phyloP scores from a whole-genome alignment of 2,888 invertebrate species.

The Megaustenia siamemsis region DNA sequence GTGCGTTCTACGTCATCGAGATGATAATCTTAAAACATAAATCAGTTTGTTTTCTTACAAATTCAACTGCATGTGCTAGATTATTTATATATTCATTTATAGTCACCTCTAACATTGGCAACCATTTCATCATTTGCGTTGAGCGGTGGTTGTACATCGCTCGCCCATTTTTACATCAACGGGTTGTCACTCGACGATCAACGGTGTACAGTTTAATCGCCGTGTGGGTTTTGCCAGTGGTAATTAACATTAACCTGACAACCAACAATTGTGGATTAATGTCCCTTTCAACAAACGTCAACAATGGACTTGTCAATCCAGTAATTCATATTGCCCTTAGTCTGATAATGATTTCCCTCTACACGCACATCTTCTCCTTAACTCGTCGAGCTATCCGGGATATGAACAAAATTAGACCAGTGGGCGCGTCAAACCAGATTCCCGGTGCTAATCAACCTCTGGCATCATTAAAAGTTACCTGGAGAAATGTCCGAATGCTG shows the following conservation, averaged over 20 bases:
- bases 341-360: background rate
- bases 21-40: too few species aligned
- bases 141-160: constrained; percentile 32
- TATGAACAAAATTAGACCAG: background rate
- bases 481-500: background rate
- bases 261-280: background rate
- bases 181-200: background rate
- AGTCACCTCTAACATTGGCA: background rate
- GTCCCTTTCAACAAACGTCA: background rate
- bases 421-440: too few species aligned
- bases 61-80: background rate
- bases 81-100: background rate
- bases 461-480: background rate
- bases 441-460: background rate
- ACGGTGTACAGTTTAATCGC: background rate
- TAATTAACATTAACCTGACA: background rate
- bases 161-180: constrained; percentile 25
- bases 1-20: background rate
- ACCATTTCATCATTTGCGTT: background rate
- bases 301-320: too few species aligned
- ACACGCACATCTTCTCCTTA: background rate
- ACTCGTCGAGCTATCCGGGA: background rate
- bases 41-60: background rate
- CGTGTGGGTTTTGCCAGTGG: background rate
- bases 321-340: background rate